Evolutionary conservation across 2,797 vertebrate genomes (phyloP).

Genomic region (Potorous gilbertii): DNA sequence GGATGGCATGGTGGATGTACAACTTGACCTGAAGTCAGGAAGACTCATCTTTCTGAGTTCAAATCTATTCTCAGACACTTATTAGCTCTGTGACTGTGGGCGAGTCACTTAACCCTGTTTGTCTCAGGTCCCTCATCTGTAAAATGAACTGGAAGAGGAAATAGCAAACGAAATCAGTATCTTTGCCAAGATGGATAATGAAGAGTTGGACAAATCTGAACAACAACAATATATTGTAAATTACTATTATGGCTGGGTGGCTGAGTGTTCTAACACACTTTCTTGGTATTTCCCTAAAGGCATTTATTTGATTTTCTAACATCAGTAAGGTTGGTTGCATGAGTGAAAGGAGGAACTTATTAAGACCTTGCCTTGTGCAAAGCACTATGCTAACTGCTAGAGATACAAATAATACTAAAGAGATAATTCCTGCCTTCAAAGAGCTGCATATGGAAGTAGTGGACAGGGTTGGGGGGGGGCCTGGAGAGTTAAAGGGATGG

Average conservation of each 20-base stretch:
- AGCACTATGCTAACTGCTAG: neutral
- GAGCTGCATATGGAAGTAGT: neutral
- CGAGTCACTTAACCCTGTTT: neutral
- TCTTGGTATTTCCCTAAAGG: too few relatives aligned
- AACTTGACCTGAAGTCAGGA: neutral
- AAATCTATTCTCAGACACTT: neutral
- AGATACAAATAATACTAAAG: neutral
- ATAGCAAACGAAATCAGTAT: neutral
- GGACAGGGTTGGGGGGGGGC: neutral
- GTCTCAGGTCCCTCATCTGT: neutral
- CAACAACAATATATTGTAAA: neutral
- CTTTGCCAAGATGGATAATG: neutral
- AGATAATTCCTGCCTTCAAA: neutral
- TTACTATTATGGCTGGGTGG: neutral
- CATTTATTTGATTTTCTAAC: neutral
- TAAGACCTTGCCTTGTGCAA: neutral
- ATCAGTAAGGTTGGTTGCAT: neutral
- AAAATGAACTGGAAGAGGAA: neutral
- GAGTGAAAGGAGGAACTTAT: neutral
- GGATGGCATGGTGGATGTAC: neutral
- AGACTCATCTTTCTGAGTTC: neutral
- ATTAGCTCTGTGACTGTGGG: neutral
- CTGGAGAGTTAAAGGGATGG: neutral
- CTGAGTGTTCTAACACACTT: neutral
- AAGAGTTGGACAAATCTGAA: neutral